phyloP scores from a whole-genome alignment of 2,113 vertebrate species.

The Ibidorhyncha struthersii region DNA sequence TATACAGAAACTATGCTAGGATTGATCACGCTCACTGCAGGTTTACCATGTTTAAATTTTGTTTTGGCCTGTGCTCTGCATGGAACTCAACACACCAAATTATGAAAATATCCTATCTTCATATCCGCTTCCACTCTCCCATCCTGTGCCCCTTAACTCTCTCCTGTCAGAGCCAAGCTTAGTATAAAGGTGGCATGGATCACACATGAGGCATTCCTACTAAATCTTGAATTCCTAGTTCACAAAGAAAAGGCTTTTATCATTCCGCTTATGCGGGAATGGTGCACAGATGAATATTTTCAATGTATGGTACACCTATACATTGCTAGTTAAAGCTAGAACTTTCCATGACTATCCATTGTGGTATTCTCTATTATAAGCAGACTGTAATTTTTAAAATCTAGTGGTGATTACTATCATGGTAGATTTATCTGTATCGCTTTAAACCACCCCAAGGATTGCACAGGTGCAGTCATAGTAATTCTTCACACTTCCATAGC shows the following conservation, averaged over 20 bases:
- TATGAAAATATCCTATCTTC: neutral
- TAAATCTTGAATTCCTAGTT: constrained; percentile 12
- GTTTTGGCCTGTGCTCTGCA: constrained; percentile 27
- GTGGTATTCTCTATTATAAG: neutral
- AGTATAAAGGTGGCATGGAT: neutral
- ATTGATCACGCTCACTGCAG: neutral
- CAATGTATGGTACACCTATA: neutral
- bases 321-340: neutral
- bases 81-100: neutral
- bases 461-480: neutral
- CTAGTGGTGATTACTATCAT: neutral
- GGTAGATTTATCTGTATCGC: neutral
- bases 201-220: neutral
- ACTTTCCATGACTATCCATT: neutral
- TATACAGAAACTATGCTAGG: neutral
- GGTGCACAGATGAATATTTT: constrained; percentile 28
- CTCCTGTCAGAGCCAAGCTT: neutral
- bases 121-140: neutral
- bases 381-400: neutral
- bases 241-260: constrained; percentile 15
- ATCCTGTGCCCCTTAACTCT: neutral
- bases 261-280: neutral
- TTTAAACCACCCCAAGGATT: neutral
- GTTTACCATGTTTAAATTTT: neutral
- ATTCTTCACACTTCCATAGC: neutral